phyloP scores from a whole-genome alignment of 2,113 vertebrate species.

The Misgurnus anguillicaudatus region DNA sequence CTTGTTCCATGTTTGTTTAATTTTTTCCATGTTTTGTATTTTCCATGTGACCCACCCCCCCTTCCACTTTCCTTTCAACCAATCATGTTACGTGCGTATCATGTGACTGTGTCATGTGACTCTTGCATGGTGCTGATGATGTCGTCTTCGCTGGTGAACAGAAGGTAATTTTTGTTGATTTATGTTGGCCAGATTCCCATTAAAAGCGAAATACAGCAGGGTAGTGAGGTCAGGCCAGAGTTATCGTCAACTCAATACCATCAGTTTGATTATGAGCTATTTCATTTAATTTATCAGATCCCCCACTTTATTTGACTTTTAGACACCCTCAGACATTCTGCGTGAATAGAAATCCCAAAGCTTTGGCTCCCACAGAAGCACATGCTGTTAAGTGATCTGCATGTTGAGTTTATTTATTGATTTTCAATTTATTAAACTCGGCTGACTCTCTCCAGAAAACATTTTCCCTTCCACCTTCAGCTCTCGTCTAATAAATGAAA shows the following conservation, averaged over 20 bases:
- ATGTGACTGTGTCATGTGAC: conserved; percentile 99
- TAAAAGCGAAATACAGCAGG: conserved; percentile 37
- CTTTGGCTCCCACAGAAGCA: conserved; percentile 5
- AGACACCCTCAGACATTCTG: conserved; percentile 21
- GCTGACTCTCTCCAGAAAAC: neutral
- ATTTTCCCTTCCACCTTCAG: neutral
- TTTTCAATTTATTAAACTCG: neutral
- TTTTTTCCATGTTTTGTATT: conserved; percentile 96
- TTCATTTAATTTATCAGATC: conserved; percentile 42
- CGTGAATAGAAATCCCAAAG: conserved; percentile 12
- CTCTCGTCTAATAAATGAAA: conserved; percentile 3
- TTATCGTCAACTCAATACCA: conserved; percentile 28
- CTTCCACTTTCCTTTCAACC: conserved; percentile 92
- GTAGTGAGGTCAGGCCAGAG: conserved; percentile 28
- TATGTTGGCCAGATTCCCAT: conserved; percentile 70
- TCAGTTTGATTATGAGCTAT: conserved; percentile 43
- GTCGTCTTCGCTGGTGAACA: conserved; percentile 97
- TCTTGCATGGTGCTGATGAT: conserved; percentile 99
- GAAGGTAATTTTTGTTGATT: conserved; percentile 95
- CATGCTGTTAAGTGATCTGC: conserved; percentile 16
- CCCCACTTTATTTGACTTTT: conserved; percentile 41
- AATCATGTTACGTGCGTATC: conserved; percentile 97
- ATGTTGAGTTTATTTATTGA: conserved; percentile 15
- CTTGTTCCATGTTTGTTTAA: conserved; percentile 93
- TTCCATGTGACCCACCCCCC: conserved; percentile 78